Percentiles rank a stretch among this genome's conserved stretches.
These are phyloP conservation scores for Hylaeus volcanicus DNA, from an alignment of 1,140 invertebrate species.

Conservation along the genomic window DNA sequence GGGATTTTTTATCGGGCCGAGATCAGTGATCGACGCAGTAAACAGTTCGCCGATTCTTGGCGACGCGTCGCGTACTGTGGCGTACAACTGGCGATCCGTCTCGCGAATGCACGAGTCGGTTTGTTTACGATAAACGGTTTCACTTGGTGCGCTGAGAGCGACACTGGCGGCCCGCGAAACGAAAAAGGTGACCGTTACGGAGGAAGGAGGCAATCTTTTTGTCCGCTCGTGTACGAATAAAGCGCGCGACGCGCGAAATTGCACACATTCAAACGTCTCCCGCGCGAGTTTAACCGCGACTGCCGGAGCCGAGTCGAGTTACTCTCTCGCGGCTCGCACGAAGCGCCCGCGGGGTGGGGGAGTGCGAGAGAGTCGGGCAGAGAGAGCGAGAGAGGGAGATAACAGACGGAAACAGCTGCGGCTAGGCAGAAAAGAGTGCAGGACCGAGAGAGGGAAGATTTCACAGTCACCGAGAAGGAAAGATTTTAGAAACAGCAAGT, in stretches of 20 bases:
- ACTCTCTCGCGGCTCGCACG: too few relatives aligned
- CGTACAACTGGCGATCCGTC: not conserved
- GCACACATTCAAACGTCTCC: slow-evolving; percentile 29
- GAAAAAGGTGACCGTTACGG: not conserved
- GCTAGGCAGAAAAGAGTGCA: slow-evolving; percentile 5
- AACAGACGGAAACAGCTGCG: not conserved
- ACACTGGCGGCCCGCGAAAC: not conserved
- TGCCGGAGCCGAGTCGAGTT: slow-evolving; percentile 41
- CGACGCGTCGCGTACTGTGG: not conserved
- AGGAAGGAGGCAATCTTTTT: not conserved
- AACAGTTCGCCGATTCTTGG: not conserved
- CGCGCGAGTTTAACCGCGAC: slow-evolving; percentile 70
- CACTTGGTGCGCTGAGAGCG: too few relatives aligned
- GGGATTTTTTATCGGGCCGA: not conserved
- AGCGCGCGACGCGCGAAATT: slow-evolving; percentile 14
- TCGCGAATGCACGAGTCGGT: not conserved
- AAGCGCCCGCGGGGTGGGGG: slow-evolving; percentile 24
- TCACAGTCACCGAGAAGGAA: slow-evolving; percentile 16
- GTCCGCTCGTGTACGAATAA: slow-evolving; percentile 10
- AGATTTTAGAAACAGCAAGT: slow-evolving; percentile 2
- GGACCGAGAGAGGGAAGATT: slow-evolving; percentile 28
- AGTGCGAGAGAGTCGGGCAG: not conserved
- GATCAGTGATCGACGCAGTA: too few relatives aligned
- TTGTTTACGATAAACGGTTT: too few relatives aligned
- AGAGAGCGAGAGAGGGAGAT: slow-evolving; percentile 36